Base-by-base conservation (phyloP, 2,888 invertebrate genomes). In the Melinopterus prodromus region DNA sequence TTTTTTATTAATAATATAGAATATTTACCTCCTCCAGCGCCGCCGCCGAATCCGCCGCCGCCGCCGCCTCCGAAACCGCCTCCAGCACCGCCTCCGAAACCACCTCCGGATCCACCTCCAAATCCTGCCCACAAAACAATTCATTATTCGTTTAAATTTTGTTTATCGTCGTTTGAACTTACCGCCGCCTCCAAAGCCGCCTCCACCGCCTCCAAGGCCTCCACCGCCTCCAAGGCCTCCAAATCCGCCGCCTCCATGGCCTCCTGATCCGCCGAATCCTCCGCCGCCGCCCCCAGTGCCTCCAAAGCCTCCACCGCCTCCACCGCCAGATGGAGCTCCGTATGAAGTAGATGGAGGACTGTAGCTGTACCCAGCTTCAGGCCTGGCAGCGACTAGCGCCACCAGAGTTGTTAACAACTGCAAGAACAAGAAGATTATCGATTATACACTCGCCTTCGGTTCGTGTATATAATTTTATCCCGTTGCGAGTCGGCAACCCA, bases 361-460 rank as follows among this genome's bases (percentile, higher is more conserved):
- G 90, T 93, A 93, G 88, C 92, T 92, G 89, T 92, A 92, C 84
- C 92, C 92, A 86, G 92, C 92, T 89, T 93, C 93, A 87, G 93
- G 93, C 83, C 92, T 90, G 78, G 92, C 93, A 88, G 91, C 91
- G 88, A 91, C 92, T 87, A 92, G 89, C 78, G 92, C 92, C 90
- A 92, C 91, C 84, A 92, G 84, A 77, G 88, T 85, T 82, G 89
- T 86, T 80, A 89, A 84, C 82, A 89, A 85, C 89, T 89, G 84
- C 7, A 88, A 87, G 38, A 53, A 77, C 70, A 76, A n/a, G 16
- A 38, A 80, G 12, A 78, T 37, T 16, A 76, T 9, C 16, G 35
- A 70, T 76, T 16, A 53, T 9, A 53, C 53, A 53, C 53, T 26
- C 26, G 26, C 26, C 26, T 26, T 26, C 26, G 26, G 26, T 26